These are phyloP conservation scores for Heliconius himera DNA, from an alignment of 1,140 invertebrate genomes.

Conservation along the genomic window DNA sequence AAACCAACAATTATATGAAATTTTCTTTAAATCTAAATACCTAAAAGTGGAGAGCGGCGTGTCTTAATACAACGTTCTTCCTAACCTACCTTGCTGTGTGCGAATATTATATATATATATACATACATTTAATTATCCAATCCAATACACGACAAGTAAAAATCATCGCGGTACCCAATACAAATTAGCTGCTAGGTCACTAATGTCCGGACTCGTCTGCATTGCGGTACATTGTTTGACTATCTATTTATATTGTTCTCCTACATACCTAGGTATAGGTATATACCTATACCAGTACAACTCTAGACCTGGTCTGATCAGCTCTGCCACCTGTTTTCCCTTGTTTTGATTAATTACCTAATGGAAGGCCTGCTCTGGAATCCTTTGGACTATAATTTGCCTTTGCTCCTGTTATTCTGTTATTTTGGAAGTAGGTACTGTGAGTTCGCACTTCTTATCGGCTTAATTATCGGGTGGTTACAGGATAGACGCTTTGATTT, in stretches of 20 bases:
- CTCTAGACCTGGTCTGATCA: conserved; percentile 36
- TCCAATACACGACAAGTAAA: conserved; percentile 26
- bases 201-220: conserved; percentile 33
- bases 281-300: not conserved
- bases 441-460: not conserved
- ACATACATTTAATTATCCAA: not conserved
- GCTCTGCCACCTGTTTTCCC: conserved; percentile 29
- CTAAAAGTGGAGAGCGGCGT: not conserved
- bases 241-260: conserved; percentile 27
- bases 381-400: conserved; percentile 22
- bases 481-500: not conserved
- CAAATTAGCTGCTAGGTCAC: conserved; percentile 35
- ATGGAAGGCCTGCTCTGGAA: conserved; percentile 21
- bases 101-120: no score
- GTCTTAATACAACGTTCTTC: not conserved
- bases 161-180: conserved; percentile 30
- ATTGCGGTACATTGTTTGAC: conserved; percentile 36
- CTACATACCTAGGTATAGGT: not conserved
- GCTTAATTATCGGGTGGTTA: not conserved
- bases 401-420: conserved; percentile 14
- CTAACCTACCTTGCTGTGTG: no score
- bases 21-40: no score
- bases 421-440: not conserved
- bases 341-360: conserved; percentile 38
- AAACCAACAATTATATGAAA: no score